Evolutionary conservation across 1,140 invertebrate genomes (phyloP).

Genomic region (Dolichoris vasculosae): DNA sequence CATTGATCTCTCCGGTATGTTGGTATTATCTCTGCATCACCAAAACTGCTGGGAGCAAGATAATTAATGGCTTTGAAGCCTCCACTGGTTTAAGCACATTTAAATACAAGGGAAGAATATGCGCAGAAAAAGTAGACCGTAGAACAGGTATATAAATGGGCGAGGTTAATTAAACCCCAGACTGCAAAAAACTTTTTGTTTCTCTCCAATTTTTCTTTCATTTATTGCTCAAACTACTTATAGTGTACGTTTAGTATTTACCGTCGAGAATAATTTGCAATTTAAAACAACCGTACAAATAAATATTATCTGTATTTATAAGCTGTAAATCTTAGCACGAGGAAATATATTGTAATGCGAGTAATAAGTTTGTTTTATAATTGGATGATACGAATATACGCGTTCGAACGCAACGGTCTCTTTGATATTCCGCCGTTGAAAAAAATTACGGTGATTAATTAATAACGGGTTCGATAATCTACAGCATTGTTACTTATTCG

Average conservation of each 20-base stretch:
- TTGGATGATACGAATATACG: neutral
- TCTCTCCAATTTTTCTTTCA: constrained; percentile 9
- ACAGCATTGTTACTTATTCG: too few species aligned
- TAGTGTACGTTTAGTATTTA: neutral
- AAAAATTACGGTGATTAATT: neutral
- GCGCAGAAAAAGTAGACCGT: neutral
- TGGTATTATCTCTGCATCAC: neutral
- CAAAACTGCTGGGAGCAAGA: neutral
- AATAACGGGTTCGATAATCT: neutral
- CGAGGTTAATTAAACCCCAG: constrained; percentile 3
- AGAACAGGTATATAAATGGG: neutral
- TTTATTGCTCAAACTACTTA: neutral
- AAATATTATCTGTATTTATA: neutral
- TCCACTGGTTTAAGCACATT: neutral
- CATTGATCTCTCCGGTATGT: neutral
- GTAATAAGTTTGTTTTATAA: neutral
- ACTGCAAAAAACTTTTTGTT: neutral
- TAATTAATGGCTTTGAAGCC: constrained; percentile 12
- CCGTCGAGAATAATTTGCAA: neutral
- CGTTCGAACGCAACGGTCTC: neutral
- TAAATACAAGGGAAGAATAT: constrained; percentile 14
- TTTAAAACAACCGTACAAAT: neutral
- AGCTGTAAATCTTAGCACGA: neutral
- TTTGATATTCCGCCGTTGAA: neutral
- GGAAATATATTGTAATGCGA: neutral